These are phyloP conservation scores for Stegastes partitus DNA, from an alignment of 2,113 vertebrate genomes.

Conservation along the genomic window DNA sequence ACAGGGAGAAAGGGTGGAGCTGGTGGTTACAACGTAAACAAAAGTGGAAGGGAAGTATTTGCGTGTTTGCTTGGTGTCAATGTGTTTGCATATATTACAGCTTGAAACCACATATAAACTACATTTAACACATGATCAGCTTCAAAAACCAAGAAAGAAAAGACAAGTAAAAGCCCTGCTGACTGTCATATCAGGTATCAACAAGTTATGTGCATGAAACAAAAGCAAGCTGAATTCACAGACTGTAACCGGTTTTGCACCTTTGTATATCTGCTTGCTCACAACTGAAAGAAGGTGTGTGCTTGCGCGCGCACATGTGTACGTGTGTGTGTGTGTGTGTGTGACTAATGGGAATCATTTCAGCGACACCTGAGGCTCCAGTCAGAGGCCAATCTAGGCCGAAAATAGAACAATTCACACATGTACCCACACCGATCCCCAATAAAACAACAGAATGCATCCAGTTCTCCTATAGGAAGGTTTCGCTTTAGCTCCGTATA, in stretches of 20 bases:
- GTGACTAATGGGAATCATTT: conserved; percentile 56
- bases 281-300: conserved; percentile 11
- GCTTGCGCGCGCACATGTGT: no score
- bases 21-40: not conserved
- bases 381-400: not conserved
- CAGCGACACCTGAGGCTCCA: conserved; percentile 45
- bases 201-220: no score
- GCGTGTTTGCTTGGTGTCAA: no score
- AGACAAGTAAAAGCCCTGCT: no score
- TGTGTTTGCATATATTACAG: no score
- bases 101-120: no score
- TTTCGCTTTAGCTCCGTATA: not conserved
- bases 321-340: conserved; percentile 22
- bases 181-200: no score
- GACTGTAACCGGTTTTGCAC: conserved; percentile 50
- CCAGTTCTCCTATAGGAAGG: not conserved
- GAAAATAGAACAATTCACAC: conserved; percentile 21
- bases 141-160: no score
- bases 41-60: no score
- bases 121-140: no score
- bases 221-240: not conserved
- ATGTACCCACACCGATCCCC: not conserved
- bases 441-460: not conserved
- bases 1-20: no score
- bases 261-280: conserved; percentile 20